These are phyloP conservation scores for Nemoura dubitans DNA, from an alignment of 2,888 invertebrate genomes.

Conservation along the genomic window DNA sequence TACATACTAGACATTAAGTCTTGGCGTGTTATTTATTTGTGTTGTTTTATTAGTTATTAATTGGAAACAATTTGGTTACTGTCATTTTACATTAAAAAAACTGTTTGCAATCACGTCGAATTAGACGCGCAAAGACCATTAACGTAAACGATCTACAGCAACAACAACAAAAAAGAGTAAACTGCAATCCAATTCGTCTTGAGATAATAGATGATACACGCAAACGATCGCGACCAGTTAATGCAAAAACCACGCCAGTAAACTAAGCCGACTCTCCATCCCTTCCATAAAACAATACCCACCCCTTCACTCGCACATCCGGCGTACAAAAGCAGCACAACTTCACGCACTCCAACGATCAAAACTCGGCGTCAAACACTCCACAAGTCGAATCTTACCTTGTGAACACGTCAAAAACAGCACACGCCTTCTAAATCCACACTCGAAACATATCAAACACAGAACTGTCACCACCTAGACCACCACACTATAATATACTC, in stretches of 20 bases:
- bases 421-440: background rate
- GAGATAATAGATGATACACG: background rate
- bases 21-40: background rate
- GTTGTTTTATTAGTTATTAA: constrained; percentile 7
- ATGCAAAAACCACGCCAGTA: background rate
- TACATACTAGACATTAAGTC: background rate
- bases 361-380: background rate
- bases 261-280: background rate
- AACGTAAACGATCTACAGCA: background rate
- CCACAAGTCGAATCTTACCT: background rate
- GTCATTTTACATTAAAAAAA: background rate
- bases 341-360: background rate
- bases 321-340: background rate
- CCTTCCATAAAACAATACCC: background rate
- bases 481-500: no score
- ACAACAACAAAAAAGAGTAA: background rate
- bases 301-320: background rate
- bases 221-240: background rate
- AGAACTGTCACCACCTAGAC: background rate
- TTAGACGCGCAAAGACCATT: background rate
- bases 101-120: background rate
- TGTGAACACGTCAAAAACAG: background rate
- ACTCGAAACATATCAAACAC: background rate
- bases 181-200: background rate
- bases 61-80: background rate